phyloP scores from a whole-genome alignment of 2,888 invertebrate genomes.

The Agrotis clavis region DNA sequence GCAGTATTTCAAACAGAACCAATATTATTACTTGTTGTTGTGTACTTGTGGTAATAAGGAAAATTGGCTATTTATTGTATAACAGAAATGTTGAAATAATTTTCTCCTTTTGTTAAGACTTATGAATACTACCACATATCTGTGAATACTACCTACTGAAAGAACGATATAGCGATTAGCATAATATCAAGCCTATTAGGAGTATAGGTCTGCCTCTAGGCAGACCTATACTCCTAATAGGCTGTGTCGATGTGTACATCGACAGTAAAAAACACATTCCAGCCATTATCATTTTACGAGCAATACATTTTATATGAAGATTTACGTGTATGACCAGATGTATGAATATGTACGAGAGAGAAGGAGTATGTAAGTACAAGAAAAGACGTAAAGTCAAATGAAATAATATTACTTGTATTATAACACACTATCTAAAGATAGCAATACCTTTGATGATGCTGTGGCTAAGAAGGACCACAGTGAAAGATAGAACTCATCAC shows the following conservation, averaged over 20 bases:
- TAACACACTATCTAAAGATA: too few relatives aligned
- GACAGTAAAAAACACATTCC: neutral
- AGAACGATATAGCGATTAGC: too few relatives aligned
- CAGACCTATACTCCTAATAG: too few relatives aligned
- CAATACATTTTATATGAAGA: neutral
- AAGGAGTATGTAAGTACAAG: too few relatives aligned
- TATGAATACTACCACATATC: too few relatives aligned
- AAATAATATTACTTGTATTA: too few relatives aligned
- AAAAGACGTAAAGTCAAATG: too few relatives aligned
- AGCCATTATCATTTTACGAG: neutral
- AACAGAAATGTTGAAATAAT: neutral
- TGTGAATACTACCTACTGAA: neutral
- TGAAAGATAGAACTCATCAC: slow-evolving; percentile 1
- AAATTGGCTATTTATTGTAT: slow-evolving; percentile 14
- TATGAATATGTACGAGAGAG: too few relatives aligned
- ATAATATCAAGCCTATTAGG: neutral
- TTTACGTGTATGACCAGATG: neutral
- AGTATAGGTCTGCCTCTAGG: neutral
- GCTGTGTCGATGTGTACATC: too few relatives aligned
- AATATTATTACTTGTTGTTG: slow-evolving; percentile 3
- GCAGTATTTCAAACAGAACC: slow-evolving; percentile 15
- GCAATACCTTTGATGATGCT: neutral
- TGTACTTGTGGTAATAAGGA: slow-evolving; percentile 1
- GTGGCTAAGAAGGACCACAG: slow-evolving; percentile 6
- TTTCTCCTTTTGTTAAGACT: neutral